These are phyloP conservation scores for Brachionus manjavacas DNA, from an alignment of 1,140 invertebrate species.

Conservation along the genomic window DNA sequence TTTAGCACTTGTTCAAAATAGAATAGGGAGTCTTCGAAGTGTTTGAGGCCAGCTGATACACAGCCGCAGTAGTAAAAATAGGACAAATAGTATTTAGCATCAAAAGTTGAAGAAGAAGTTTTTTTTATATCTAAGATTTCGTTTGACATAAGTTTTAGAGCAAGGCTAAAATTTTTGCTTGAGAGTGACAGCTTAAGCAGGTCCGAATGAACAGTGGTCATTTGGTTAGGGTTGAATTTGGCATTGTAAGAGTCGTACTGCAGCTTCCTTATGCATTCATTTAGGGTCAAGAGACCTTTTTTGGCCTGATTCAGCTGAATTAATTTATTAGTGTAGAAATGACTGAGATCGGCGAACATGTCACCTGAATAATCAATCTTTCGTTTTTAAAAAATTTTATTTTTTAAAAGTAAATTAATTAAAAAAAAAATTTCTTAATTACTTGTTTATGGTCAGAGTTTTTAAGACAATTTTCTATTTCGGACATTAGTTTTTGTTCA, in stretches of 20 bases:
- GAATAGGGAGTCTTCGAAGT: slow-evolving; percentile 83
- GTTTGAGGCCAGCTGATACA: slow-evolving; percentile 86
- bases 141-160: slow-evolving; percentile 77
- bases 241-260: slow-evolving; percentile 1
- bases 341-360: slow-evolving; percentile 1
- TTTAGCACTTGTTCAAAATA: slow-evolving; percentile 84
- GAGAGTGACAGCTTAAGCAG: slow-evolving; percentile 69
- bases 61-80: slow-evolving; percentile 97
- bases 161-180: slow-evolving; percentile 85
- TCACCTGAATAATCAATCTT: slow-evolving; percentile 2
- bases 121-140: slow-evolving; percentile 85
- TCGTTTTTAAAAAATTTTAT: not conserved
- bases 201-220: slow-evolving; percentile 88
- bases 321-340: slow-evolving; percentile 34
- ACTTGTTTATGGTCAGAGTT: not conserved
- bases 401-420: not conserved
- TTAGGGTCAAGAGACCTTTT: not conserved
- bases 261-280: not conserved
- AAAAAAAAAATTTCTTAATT: not conserved
- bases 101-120: slow-evolving; percentile 73
- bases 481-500: slow-evolving; percentile 3
- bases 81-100: slow-evolving; percentile 82
- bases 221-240: slow-evolving; percentile 59
- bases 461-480: not conserved
- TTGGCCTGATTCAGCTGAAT: not conserved